Evolutionary conservation across 2,888 invertebrate genomes (phyloP), one percentile per base, ranked within the genome.

Genomic region (Dioctria linearis): DNA sequence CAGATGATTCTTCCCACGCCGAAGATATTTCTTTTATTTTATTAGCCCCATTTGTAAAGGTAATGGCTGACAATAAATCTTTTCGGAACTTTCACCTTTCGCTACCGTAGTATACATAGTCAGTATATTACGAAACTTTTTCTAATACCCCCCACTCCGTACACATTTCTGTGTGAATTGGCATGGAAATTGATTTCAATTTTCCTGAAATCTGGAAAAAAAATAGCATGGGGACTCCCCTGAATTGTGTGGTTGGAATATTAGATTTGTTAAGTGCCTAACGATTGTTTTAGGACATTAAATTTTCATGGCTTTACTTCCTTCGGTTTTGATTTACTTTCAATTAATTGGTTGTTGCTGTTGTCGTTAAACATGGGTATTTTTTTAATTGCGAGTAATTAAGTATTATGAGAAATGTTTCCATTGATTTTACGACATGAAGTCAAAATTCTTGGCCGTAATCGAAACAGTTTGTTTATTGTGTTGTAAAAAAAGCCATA

Each of bases 11-110:
- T 42, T 73, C 73, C 51, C 73, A 73, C 79, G 65, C 46, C 43
- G 61, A 54, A 76, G 65, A 59, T 69, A 61, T 69, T 65, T 49
- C 25, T 25, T 25, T 25, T 25, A 25, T 75, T 79, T 81, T 81
- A 80, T 81, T 81, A 67, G 79, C 80, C 81, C 81, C 81, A 81
- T 81, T 81, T 81, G 81, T 81, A 81, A 65, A 71, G 76, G 79
- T 78, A 79, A 81, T 75, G 73, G 76, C 81, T 80, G 78, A 81
- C 66, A 80, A 81, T 81, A 81, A 81, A 81, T 81, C 81, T 81
- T 80, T 57, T 46, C n/a, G 54, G 76, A 79, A 79, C 75, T 81
- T 81, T 81, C 51, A 79, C 79, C 81, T 75, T 54, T 73, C 9
- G 42, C 73, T 13, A n/a, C n/a, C 25, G 25, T 25, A 25, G 25